Base-by-base conservation (phyloP, 2,797 vertebrate genomes). In the Ctenopoma multispine region DNA sequence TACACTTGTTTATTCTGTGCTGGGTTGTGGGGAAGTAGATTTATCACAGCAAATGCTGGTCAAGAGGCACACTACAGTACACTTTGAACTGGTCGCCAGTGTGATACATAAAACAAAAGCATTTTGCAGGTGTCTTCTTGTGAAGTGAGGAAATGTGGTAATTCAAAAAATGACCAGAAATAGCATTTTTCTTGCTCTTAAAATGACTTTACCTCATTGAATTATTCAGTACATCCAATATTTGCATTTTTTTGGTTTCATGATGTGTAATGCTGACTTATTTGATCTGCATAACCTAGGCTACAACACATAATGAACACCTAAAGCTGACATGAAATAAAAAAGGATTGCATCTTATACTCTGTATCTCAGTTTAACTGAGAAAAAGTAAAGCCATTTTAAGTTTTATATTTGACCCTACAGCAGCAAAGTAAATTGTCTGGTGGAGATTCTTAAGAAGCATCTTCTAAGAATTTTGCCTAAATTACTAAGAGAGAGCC, bases 371-470 rank as follows among this genome's bases (percentile, higher is more conserved):
- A n/a, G n/a, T n/a, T n/a, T n/a, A n/a, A n/a, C n/a, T n/a, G n/a
- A n/a, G n/a, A n/a, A n/a, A n/a, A n/a, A n/a, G n/a, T n/a, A n/a
- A n/a, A n/a, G n/a, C n/a, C n/a, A 29, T 29, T 29, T 4, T 29
- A 6, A 77, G 56, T 36, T 50, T 55, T 53, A 36, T 50, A 41
- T 51, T 51, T 38, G 24, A 51, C 47, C 41, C 11, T 36, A 21
- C 7, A 34, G 13, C 1, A 1, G 5, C 50, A 4, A 23, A 24
- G 1, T 53, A 6, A 1, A 47, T 2, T 5, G 27, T 40, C 18
- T 29, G 5, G 15, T 18, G 4, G 24, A 56, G 48, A 56, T 51
- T 13, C 38, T 4, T 9, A n/a, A 46, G 7, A 69, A 31, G 7
- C n/a, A 60, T 0, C 1, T 43, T 7, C 11, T 17, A 21, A 23